Evolutionary conservation across 64 coral and sea anemone genomes (phyloP).

Genomic region (Pocillopora verrucosa): DNA sequence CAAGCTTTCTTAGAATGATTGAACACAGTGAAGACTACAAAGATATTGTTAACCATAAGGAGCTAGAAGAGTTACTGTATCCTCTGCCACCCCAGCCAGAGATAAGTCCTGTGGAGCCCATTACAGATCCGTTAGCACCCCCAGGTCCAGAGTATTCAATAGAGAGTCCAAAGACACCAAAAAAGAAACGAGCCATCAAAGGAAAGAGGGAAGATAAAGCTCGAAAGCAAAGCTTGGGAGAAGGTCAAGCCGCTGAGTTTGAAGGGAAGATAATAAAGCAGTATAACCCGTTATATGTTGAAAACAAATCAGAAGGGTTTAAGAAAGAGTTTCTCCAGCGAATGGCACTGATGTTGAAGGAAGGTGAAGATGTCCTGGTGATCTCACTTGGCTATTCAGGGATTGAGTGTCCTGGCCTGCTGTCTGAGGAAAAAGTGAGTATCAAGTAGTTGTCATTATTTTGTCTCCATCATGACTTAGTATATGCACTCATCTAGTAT

Average conservation of each 20-base stretch:
- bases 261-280: not conserved
- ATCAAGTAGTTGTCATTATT: not conserved
- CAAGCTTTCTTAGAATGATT: slow-evolving; percentile 31
- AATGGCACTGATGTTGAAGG: slow-evolving; percentile 33
- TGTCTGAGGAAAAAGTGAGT: slow-evolving; percentile 71
- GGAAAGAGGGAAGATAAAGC: not conserved
- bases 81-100: not conserved
- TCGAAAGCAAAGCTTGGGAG: not conserved
- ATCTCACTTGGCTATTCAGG: slow-evolving; percentile 59
- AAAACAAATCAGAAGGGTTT: slow-evolving; percentile 31
- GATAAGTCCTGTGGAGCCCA: too few species aligned
- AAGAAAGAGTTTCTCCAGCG: slow-evolving; percentile 46
- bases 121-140: not conserved
- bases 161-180: slow-evolving; percentile 27
- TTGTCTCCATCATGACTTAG: too few species aligned
- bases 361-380: slow-evolving; percentile 60
- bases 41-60: not conserved
- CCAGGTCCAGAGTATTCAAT: not conserved
- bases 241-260: not conserved
- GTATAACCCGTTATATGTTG: slow-evolving; percentile 24
- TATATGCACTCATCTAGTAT: too few species aligned
- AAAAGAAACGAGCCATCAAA: slow-evolving; percentile 12
- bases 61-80: slow-evolving; percentile 17
- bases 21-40: slow-evolving; percentile 2
- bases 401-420: slow-evolving; percentile 75